phyloP scores from a whole-genome alignment of 2,797 vertebrate species.

The Rhinogobio ventralis region DNA sequence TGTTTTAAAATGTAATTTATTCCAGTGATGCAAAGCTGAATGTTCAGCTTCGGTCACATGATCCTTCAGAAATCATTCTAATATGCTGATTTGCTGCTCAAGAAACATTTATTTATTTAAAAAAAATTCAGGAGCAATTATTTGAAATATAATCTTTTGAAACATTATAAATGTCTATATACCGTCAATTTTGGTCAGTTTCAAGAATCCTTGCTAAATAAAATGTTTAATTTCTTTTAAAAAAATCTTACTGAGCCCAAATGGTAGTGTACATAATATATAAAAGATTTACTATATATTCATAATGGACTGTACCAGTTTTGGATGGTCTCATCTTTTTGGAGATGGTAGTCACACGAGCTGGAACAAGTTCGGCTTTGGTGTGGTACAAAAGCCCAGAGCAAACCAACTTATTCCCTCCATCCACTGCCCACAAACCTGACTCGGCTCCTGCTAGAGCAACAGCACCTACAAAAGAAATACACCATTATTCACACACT shows the following conservation, averaged over 20 bases:
- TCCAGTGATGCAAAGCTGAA: not conserved
- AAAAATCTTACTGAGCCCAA: not conserved
- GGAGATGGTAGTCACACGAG: constrained; percentile 82
- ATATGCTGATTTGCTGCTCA: not conserved
- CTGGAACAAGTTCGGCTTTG: constrained; percentile 85
- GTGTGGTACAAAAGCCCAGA: constrained; percentile 85
- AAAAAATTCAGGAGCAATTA: not conserved
- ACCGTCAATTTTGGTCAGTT: not conserved
- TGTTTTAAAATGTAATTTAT: not conserved
- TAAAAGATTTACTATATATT: not conserved
- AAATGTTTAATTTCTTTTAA: not conserved
- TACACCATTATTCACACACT: not conserved
- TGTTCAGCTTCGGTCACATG: not conserved
- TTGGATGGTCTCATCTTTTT: constrained; percentile 77
- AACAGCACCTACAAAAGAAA: constrained; percentile 80
- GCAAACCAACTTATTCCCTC: constrained; percentile 90
- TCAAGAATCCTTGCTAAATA: not conserved
- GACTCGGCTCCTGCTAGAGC: constrained; percentile 82
- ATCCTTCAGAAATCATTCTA: not conserved
- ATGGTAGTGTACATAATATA: not conserved
- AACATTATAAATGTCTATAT: not conserved
- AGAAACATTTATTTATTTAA: not conserved
- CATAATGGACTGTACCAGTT: constrained; percentile 71
- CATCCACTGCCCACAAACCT: constrained; percentile 90
- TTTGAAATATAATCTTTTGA: not conserved